Percentiles rank a stretch among this genome's conserved stretches.
phyloP scores from a whole-genome alignment of 2,888 invertebrate species.

The Metopia argyrocephala region DNA sequence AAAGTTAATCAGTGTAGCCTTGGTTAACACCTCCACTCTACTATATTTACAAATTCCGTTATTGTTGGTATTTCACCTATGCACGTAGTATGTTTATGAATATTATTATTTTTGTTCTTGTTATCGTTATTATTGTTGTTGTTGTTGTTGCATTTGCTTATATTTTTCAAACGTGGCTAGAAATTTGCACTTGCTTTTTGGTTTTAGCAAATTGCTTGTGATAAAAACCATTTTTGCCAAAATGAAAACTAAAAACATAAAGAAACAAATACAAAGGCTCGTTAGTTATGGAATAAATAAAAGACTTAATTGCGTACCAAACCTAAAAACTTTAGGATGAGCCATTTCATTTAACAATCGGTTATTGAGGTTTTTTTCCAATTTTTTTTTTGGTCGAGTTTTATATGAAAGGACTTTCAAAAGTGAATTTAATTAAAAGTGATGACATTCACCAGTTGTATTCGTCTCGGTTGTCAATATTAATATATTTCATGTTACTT shows the following conservation, averaged over 20 bases:
- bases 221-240: conserved; percentile 38
- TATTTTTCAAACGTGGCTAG: conserved; percentile 39
- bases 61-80: conserved; percentile 28
- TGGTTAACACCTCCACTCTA: conserved; percentile 27
- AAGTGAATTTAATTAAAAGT: too few relatives aligned
- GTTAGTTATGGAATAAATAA: too few relatives aligned
- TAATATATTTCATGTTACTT: too few relatives aligned
- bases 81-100: conserved; percentile 31
- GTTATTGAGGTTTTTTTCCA: too few relatives aligned
- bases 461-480: too few relatives aligned
- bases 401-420: too few relatives aligned
- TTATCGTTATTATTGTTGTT: conserved; percentile 17
- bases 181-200: conserved; percentile 56
- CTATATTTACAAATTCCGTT: conserved; percentile 14
- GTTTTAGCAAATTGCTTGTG: conserved; percentile 48
- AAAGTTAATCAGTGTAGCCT: conserved; percentile 16
- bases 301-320: conserved; percentile 12
- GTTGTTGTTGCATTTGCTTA: conserved; percentile 15
- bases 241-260: conserved; percentile 8
- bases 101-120: conserved; percentile 21
- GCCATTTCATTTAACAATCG: too few relatives aligned
- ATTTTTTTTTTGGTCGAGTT: too few relatives aligned
- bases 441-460: too few relatives aligned
- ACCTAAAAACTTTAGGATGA: conserved; percentile 1
- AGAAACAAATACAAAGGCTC: neutral